These are phyloP conservation scores for Bombylius discolor DNA, from an alignment of 2,888 invertebrate species.

Conservation along the genomic window DNA sequence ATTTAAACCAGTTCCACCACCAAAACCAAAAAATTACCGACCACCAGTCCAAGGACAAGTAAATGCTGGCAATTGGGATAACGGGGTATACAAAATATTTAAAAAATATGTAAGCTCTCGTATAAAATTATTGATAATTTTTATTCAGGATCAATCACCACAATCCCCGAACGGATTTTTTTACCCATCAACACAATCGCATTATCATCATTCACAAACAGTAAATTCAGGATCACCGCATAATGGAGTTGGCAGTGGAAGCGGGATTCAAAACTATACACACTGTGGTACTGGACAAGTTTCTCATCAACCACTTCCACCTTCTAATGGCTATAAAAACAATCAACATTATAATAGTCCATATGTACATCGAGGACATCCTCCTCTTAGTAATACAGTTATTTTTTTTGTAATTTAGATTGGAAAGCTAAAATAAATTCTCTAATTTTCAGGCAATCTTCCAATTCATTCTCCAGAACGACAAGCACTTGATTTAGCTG, in stretches of 20 bases:
- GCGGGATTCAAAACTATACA: constrained; percentile 18
- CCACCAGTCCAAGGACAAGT: constrained; percentile 46
- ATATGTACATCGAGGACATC: constrained; percentile 35
- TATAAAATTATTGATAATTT: neutral
- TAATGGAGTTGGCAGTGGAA: constrained; percentile 8
- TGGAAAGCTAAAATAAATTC: neutral
- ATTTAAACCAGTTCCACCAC: constrained; percentile 84
- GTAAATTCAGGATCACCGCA: constrained; percentile 27
- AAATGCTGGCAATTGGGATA: constrained; percentile 35
- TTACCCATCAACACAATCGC: constrained; percentile 33
- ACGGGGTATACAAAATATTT: constrained; percentile 34
- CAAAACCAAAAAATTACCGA: constrained; percentile 84
- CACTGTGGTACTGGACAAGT: constrained; percentile 21
- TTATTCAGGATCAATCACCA: constrained; percentile 31
- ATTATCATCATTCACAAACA: constrained; percentile 31
- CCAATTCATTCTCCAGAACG: constrained; percentile 35
- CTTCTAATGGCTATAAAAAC: constrained; percentile 25
- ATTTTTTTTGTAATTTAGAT: neutral
- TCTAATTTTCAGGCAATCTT: constrained; percentile 24
- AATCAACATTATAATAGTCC: constrained; percentile 8
- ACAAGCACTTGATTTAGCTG: constrained; percentile 52
- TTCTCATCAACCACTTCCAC: constrained; percentile 31
- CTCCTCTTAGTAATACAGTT: constrained; percentile 28
- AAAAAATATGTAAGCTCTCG: neutral
- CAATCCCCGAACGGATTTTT: constrained; percentile 37